A percentile compares a stretch with the other conserved stretches of the same genome.
These are phyloP conservation scores for Apis laboriosa DNA, from an alignment of 1,140 invertebrate species.

Conservation along the genomic window DNA sequence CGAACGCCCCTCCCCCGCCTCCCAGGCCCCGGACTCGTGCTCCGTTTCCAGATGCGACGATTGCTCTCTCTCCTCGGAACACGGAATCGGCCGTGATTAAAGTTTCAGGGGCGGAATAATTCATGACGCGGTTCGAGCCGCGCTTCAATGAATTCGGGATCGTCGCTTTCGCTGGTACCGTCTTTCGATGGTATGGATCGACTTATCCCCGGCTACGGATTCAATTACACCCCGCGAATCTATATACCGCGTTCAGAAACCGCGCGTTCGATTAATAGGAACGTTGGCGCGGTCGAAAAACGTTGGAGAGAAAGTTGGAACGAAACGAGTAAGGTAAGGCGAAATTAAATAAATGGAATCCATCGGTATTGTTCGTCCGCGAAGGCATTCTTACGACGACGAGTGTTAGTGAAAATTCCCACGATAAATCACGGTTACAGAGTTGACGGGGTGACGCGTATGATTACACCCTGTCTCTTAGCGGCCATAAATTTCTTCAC, in stretches of 20 bases:
- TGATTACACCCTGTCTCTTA: constrained; percentile 79
- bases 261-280: constrained; percentile 10
- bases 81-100: constrained; percentile 42
- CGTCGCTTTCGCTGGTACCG: constrained; percentile 19
- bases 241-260: neutral
- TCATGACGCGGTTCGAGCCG: constrained; percentile 38
- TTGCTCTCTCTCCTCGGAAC: constrained; percentile 35
- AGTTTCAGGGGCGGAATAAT: constrained; percentile 56
- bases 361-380: neutral
- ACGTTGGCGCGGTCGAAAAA: neutral
- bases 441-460: constrained; percentile 78
- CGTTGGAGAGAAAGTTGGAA: neutral
- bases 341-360: neutral
- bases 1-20: constrained; percentile 55
- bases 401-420: constrained; percentile 74
- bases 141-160: constrained; percentile 39
- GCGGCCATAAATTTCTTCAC: constrained; percentile 76
- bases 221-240: constrained; percentile 11
- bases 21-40: constrained; percentile 25
- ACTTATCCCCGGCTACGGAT: constrained; percentile 8
- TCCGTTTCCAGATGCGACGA: constrained; percentile 55
- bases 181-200: neutral
- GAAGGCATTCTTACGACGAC: constrained; percentile 62
- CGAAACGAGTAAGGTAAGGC: neutral
- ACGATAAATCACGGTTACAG: constrained; percentile 78